phyloP scores from a whole-genome alignment of 2,113 vertebrate species.

The Pogonocichla stellata region DNA sequence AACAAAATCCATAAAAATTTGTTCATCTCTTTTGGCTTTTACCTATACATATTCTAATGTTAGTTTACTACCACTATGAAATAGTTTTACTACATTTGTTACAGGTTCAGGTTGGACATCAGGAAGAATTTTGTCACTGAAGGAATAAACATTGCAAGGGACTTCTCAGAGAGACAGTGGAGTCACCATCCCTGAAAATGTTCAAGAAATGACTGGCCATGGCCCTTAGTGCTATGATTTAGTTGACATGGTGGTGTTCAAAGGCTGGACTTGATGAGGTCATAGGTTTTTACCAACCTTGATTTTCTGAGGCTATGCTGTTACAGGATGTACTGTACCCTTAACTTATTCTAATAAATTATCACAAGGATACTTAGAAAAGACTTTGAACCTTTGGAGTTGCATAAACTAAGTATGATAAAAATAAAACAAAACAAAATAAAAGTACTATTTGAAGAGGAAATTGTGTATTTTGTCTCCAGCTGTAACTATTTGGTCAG shows the following conservation, averaged over 20 bases:
- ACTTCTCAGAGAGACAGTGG: neutral
- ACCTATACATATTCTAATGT: neutral
- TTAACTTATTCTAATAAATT: neutral
- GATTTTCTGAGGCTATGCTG: no score
- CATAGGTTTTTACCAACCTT: neutral
- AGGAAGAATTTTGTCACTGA: neutral
- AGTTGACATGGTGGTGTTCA: neutral
- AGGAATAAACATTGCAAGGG: neutral
- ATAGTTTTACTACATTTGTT: neutral
- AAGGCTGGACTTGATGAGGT: neutral
- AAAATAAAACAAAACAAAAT: neutral
- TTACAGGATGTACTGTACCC: neutral
- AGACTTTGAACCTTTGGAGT: neutral
- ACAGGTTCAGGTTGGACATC: neutral
- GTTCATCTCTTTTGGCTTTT: neutral
- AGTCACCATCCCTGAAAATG: neutral
- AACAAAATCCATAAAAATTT: neutral
- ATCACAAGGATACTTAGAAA: neutral
- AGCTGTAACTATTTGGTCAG: neutral
- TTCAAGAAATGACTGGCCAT: rapidly evolving
- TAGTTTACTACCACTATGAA: neutral
- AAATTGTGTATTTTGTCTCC: neutral
- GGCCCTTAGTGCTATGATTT: neutral
- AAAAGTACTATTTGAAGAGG: neutral
- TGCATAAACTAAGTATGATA: neutral